These are phyloP conservation scores for Chloroceryle inda DNA, from an alignment of 2,797 vertebrate genomes.

Conservation along the genomic window DNA sequence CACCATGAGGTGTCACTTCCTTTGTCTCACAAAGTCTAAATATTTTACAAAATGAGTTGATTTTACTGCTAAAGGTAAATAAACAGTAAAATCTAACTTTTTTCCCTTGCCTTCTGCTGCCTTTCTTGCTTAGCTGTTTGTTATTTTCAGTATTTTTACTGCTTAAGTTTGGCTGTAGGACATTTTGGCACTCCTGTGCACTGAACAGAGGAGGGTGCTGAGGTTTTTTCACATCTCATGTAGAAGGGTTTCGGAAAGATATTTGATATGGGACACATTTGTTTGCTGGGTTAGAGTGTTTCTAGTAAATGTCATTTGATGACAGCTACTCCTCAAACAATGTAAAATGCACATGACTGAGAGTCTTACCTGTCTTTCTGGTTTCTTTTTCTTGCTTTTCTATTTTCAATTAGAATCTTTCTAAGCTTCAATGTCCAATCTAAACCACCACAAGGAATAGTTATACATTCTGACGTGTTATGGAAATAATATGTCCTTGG, in stretches of 20 bases:
- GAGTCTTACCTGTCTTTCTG: constrained; percentile 16
- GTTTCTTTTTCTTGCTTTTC: constrained; percentile 10
- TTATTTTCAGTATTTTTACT: not conserved
- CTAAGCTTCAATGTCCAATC: not conserved
- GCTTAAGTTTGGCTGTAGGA: not conserved
- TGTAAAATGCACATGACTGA: not conserved
- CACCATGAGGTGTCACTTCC: not conserved
- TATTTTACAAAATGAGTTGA: not conserved
- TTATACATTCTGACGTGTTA: not conserved
- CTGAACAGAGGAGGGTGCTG: not conserved
- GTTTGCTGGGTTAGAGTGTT: not conserved
- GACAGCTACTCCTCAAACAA: not conserved
- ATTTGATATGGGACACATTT: not conserved
- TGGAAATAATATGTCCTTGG: not conserved
- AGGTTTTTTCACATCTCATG: not conserved
- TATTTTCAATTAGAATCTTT: not conserved
- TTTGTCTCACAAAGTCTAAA: not conserved
- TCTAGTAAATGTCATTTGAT: not conserved
- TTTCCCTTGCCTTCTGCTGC: not conserved
- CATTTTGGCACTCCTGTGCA: not conserved
- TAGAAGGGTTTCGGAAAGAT: not conserved
- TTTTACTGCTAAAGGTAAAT: not conserved
- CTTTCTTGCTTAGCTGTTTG: not conserved
- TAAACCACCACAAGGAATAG: not conserved
- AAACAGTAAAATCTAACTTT: not conserved